Evolutionary conservation across 2,888 invertebrate genomes (phyloP).

Genomic region (Sicus ferrugineus): DNA sequence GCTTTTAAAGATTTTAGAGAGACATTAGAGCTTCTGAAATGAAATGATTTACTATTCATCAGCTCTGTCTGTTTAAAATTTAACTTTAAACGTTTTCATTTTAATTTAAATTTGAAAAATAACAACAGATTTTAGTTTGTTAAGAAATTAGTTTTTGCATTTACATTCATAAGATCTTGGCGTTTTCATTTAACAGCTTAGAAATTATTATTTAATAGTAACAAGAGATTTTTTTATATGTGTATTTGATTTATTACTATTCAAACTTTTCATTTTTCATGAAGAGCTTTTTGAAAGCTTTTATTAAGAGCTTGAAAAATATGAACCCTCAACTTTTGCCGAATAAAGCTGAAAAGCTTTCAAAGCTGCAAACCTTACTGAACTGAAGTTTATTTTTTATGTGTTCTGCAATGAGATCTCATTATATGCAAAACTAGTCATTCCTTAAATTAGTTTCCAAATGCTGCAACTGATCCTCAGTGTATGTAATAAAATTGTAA

Average conservation of each 20-base stretch:
- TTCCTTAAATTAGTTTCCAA: conserved; percentile 8
- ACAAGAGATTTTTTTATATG: background rate
- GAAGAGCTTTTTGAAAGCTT: no score
- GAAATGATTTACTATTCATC: no score
- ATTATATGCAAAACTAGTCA: conserved; percentile 29
- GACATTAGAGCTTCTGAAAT: no score
- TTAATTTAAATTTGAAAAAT: background rate
- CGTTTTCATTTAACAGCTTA: background rate
- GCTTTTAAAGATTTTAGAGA: no score
- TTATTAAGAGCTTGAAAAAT: no score
- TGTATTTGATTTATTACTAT: background rate
- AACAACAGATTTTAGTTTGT: no score
- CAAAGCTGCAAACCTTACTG: background rate
- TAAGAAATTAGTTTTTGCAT: no score
- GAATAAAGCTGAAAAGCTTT: background rate
- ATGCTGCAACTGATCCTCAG: conserved; percentile 20
- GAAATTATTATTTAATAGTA: no score
- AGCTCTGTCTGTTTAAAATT: no score
- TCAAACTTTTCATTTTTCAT: no score
- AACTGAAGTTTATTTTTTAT: background rate
- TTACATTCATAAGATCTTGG: background rate
- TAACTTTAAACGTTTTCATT: background rate
- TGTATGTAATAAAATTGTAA: conserved; percentile 21
- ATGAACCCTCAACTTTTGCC: background rate
- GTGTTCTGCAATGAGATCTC: conserved; percentile 36